phyloP scores from a whole-genome alignment of 2,113 vertebrate species.

The Manacus vitellinus region DNA sequence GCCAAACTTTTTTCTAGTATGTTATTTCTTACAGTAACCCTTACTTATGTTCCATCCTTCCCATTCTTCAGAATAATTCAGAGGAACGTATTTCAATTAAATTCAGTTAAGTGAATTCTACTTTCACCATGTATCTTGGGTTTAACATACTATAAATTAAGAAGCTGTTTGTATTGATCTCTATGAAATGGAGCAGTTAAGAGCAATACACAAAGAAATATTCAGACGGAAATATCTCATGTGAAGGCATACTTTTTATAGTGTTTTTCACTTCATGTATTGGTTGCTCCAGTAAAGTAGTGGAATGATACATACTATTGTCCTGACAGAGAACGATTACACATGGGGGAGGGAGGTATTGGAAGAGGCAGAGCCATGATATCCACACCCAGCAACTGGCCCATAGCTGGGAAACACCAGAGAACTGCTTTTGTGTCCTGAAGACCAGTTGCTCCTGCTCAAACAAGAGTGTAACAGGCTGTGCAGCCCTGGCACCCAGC shows the following conservation, averaged over 20 bases:
- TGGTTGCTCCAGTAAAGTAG: neutral
- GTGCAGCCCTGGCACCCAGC: neutral
- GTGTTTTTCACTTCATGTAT: neutral
- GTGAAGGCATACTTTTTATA: neutral
- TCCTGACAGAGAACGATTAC: neutral
- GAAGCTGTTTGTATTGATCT: neutral
- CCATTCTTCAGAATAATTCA: neutral
- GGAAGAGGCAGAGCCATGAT: neutral
- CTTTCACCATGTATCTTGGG: neutral
- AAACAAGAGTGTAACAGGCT: rapidly evolving
- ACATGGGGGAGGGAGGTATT: rapidly evolving
- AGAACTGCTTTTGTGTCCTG: neutral
- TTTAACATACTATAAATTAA: neutral
- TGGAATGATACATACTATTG: rapidly evolving
- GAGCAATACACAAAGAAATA: neutral
- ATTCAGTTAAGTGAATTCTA: neutral
- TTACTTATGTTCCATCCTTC: neutral
- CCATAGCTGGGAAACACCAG: neutral
- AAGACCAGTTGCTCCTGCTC: neutral
- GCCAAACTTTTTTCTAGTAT: neutral
- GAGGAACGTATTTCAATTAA: neutral
- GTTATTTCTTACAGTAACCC: neutral
- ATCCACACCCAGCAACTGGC: neutral
- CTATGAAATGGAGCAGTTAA: neutral
- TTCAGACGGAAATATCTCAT: neutral